Base-by-base conservation (phyloP, 1,140 invertebrate genomes). In the Habropoda laboriosa region DNA sequence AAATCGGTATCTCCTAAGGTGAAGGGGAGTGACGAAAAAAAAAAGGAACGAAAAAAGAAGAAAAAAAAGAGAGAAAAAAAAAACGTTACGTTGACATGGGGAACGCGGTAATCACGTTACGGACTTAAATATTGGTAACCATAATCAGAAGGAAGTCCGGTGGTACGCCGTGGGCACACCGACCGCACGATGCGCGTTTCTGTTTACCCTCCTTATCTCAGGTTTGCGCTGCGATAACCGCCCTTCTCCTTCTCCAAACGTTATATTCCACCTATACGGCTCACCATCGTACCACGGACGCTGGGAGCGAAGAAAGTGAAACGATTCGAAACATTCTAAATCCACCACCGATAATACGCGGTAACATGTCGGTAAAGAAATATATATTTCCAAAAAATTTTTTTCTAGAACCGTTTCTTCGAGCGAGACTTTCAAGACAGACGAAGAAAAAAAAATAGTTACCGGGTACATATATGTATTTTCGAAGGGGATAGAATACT, bases 151-250 rank as follows among this genome's bases (percentile, higher is more conserved):
- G 91, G 91, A 92, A 92, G 92, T 92, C 90, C 91, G 90, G 90
- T 86, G 88, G 89, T 88, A 79, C 55, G 71, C 55, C 77, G 75
- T 85, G 87, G 87, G 88, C 81, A 87, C 67, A 82, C 77, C 72
- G 83, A 76, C 75, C 70, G 58, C 58, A 82, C 88, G 89, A 91
- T 88, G 88, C 81, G 86, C 89, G 87, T 89, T 90, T 90, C 87
- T 92, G 90, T 93, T 93, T 92, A 90, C 88, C 58, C 87, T 87
- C 77, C 90, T 93, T 93, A 93, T 93, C 92, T 92, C 79, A 88
- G 83, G 92, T 93, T 92, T 93, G 88, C 86, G 87, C 79, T 92
- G 87, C 89, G 92, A 93, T 93, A 93, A 93, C 86, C 80, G 81
- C 67, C 79, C 70, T 74, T 75, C 80, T 55, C 66, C 71, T 76